These are phyloP conservation scores for Nesoenas mayeri DNA, from an alignment of 2,113 vertebrate genomes.

Conservation along the genomic window DNA sequence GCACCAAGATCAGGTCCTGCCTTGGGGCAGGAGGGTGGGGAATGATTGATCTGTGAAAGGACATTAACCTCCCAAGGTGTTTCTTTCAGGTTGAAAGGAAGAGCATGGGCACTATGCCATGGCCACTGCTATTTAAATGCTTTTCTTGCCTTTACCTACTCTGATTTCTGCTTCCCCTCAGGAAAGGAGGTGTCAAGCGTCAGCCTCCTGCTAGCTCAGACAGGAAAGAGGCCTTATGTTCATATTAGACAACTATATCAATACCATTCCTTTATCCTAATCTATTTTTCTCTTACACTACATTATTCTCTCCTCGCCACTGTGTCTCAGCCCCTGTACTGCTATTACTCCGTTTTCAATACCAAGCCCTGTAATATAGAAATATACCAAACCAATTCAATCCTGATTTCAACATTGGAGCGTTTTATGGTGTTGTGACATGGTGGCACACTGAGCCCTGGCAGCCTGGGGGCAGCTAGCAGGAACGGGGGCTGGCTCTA, in stretches of 20 bases:
- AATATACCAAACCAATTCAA: not conserved
- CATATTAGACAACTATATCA: not conserved
- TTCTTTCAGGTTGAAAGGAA: not conserved
- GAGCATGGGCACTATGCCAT: not conserved
- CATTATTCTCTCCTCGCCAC: not conserved
- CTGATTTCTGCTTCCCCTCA: not conserved
- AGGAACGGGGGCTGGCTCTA: fast-evolving
- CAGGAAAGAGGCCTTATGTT: not conserved
- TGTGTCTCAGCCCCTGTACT: not conserved
- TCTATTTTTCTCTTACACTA: not conserved
- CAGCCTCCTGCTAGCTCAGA: not conserved
- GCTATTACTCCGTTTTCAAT: not conserved
- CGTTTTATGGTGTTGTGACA: not conserved
- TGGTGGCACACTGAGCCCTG: not conserved
- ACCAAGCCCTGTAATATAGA: not conserved
- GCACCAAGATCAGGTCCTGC: not conserved
- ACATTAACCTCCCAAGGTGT: not conserved
- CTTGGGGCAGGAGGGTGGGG: fast-evolving
- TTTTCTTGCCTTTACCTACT: not conserved
- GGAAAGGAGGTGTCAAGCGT: not conserved
- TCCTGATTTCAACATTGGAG: not conserved
- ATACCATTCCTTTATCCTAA: not conserved
- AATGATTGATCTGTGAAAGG: not conserved
- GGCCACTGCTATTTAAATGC: not conserved
- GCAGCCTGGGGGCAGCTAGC: not conserved